Evolutionary conservation across 2,888 invertebrate species (phyloP), one percentile per base, ranked within the genome.

Genomic region (Melangyna quadrimaculata): DNA sequence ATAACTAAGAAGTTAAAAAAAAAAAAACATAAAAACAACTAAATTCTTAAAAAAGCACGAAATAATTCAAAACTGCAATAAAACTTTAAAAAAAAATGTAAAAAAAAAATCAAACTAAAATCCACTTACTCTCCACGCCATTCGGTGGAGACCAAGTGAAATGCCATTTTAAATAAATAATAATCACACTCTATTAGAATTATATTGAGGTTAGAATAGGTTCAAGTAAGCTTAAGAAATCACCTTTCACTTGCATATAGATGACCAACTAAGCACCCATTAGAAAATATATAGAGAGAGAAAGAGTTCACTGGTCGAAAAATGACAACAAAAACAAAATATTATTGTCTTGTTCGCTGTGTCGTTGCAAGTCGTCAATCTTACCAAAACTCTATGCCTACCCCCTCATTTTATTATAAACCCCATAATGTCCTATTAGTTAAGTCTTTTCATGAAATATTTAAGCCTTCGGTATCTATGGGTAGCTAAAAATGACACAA

Each of bases 131-230:
- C 53, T 35, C 5, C 53, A 32, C 48, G 17, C 61, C 67, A 67
- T 51, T 67, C n/a, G 51, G 35, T 70, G 55, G 45, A 74, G 14
- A 51, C 19, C 74, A 57, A 61, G 70, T 70, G 51, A 70, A 83
- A 78, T 57, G 37, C 43, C 81, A 81, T 78, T 59, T 59, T 67
- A 67, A 67, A 67, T 75, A 86, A 75, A 55, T 73, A 63, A 59
- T 86, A 72, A 70, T 78, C 77, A 86, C 81, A 69, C 72, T 67
- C 72, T 32, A 17, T 45, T 3, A 29, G 77, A 86, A 86, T 81
- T n/a, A n/a, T n/a, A n/a, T n/a, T 81, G 86, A 77, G 86, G 86
- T 81, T 86, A 81, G 70, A 73, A 55, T 14, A 37, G 77, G 81
- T 86, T 86, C 86, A 81, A 78, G 73, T 78, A 86, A 78, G 73